Base-by-base conservation (phyloP, 23 tunicate genomes). In the Corella eumyota region DNA sequence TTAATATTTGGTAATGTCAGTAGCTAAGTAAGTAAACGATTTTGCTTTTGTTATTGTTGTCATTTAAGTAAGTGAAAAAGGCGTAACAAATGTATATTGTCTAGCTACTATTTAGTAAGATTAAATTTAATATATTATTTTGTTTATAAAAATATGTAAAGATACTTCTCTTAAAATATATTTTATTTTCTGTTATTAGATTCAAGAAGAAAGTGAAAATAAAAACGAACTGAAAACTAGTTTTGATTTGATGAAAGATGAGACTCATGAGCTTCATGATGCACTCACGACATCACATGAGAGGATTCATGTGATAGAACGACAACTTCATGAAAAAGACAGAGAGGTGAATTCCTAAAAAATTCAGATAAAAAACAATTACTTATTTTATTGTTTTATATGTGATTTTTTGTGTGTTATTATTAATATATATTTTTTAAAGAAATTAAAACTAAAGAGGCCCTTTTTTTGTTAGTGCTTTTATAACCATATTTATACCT, bases 341-440 rank as follows among this genome's bases (percentile, higher is more conserved):
- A 33, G 85, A 35, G 85, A 77, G 69, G 85, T 77, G 3, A 45
- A 7, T n/a, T n/a, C n/a, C n/a, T n/a, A n/a, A n/a, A n/a, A n/a
- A n/a, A n/a, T n/a, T n/a, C n/a, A n/a, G n/a, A n/a, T n/a, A n/a
- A n/a, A n/a, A n/a, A n/a, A n/a, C n/a, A n/a, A n/a, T n/a, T n/a
- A n/a, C n/a, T n/a, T n/a, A n/a, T n/a, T n/a, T n/a, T n/a, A n/a
- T n/a, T n/a, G n/a, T n/a, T n/a, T n/a, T n/a, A n/a, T n/a, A n/a
- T n/a, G n/a, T n/a, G n/a, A n/a, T n/a, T n/a, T n/a, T n/a, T n/a
- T n/a, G n/a, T n/a, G n/a, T n/a, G n/a, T n/a, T n/a, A n/a, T n/a
- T n/a, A n/a, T n/a, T n/a, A n/a, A n/a, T n/a, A n/a, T n/a, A n/a
- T n/a, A n/a, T n/a, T n/a, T n/a, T n/a, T n/a, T n/a, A n/a, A n/a